phyloP scores from a whole-genome alignment of 2,113 vertebrate genomes.

The Coryphaenoides rupestris region DNA sequence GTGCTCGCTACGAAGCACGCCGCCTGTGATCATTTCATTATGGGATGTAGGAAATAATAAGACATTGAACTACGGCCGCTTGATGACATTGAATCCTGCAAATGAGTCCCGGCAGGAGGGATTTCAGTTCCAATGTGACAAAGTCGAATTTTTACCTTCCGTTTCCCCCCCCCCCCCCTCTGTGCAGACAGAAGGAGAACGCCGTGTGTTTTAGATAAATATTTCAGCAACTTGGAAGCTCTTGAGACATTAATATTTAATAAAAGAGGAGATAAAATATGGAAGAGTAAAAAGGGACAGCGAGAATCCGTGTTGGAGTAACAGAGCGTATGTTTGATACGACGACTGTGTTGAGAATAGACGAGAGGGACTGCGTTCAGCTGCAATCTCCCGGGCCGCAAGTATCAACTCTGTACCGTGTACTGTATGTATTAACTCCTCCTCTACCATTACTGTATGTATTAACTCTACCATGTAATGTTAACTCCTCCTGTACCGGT shows the following conservation, averaged over 20 bases:
- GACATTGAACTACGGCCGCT: no score
- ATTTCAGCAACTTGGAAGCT: conserved; percentile 34
- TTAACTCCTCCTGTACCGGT: no score
- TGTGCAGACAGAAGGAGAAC: conserved; percentile 22
- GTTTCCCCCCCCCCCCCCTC: no score
- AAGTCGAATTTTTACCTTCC: conserved; percentile 6
- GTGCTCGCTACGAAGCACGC: no score
- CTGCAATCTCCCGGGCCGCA: conserved; percentile 15
- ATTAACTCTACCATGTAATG: no score
- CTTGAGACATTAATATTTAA: conserved; percentile 44
- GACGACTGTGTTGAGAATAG: conserved; percentile 25
- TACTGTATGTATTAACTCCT: background rate
- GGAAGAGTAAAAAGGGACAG: conserved; percentile 18
- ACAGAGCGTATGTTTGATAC: conserved; percentile 46
- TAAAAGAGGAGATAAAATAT: conserved; percentile 42
- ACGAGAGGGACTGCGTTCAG: conserved; percentile 22
- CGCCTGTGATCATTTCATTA: no score
- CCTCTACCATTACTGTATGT: no score
- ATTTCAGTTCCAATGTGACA: conserved; percentile 34
- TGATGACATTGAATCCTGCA: conserved; percentile 34
- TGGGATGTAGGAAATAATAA: no score
- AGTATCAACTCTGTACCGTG: conserved; percentile 16
- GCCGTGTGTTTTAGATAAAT: conserved; percentile 33
- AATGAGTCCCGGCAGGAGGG: conserved; percentile 27
- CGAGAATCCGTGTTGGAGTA: conserved; percentile 25